Evolutionary conservation across 2,888 invertebrate species (phyloP), one percentile per base, ranked within the genome.

Genomic region (Eupithecia abbreviata): DNA sequence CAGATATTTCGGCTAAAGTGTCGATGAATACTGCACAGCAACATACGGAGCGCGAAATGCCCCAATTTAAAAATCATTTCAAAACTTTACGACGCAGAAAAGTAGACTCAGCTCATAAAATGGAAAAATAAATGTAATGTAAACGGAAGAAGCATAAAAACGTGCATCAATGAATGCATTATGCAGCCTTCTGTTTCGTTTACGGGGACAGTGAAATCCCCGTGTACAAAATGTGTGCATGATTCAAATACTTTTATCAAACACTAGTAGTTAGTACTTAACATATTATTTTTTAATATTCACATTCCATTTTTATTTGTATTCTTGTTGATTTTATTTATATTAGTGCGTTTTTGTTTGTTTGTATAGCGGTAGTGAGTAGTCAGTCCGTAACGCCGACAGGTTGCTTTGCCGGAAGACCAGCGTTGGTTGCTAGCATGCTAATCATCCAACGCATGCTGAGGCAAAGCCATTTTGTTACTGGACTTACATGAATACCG

Each of bases 121-220:
- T 81, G 81, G 78, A 82, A 81, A 76, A 79, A 82, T 82, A 82
- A 80, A 81, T 78, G 82, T 78, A 81, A 82, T 83, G 79, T 81
- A 84, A 83, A 80, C 81, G 80, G 77, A 80, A 78, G 78, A 73
- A 74, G 77, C 77, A 80, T 78, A 78, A 81, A 81, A 79, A 78
- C 79, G 71, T 66, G 80, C 81, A 84, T 80, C 81, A 80, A 76
- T 80, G 77, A 79, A 83, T 84, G 83, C 84, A 84, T 84, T 82
- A 84, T 84, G 83, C 85, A 84, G 80, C 75, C 82, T 79, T 79
- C 79, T 80, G 80, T 83, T 84, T 80, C 73, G 77, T 81, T 76
- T 74, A 75, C 73, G 74, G 78, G 76, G 73, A 79, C 76, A 76
- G 70, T 79, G 77, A 81, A 81, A 83, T 83, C 84, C 81, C 78